phyloP scores from a whole-genome alignment of 2,113 vertebrate genomes.

The Clinocottus analis region DNA sequence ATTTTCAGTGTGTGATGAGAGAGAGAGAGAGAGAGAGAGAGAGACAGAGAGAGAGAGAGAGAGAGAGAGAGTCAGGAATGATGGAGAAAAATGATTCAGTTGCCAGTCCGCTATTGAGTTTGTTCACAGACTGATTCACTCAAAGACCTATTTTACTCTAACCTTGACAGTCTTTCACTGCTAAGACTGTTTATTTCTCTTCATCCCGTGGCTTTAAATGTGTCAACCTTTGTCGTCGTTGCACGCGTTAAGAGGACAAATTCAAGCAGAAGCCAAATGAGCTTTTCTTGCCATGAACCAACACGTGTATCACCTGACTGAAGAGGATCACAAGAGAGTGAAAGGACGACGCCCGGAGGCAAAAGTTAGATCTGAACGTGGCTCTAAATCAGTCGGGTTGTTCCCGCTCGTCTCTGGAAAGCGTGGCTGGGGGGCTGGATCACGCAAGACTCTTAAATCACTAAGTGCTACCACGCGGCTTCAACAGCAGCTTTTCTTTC shows the following conservation, averaged over 20 bases:
- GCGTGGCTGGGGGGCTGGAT: neutral
- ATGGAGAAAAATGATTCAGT: neutral
- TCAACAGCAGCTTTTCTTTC: constrained; percentile 1
- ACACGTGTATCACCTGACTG: neutral
- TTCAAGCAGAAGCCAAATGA: neutral
- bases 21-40: neutral
- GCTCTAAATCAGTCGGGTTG: neutral
- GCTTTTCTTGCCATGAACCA: neutral
- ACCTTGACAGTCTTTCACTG: neutral
- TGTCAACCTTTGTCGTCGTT: neutral
- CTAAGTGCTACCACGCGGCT: constrained; percentile 23
- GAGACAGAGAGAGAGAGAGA: neutral
- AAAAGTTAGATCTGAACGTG: constrained; percentile 9
- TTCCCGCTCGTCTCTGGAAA: neutral
- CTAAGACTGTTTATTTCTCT: neutral
- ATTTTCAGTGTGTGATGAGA: constrained; percentile 28
- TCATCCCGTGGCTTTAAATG: neutral
- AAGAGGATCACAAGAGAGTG: neutral
- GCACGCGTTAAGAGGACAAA: neutral
- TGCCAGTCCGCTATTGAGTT: neutral
- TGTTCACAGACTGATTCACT: neutral
- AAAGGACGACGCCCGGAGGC: neutral
- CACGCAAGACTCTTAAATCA: neutral
- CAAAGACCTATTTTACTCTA: neutral
- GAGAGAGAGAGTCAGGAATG: constrained; percentile 3